Conservation (phyloP, 2,888 invertebrate genomes). For the Pyrocoelia pectoralis region DNA sequence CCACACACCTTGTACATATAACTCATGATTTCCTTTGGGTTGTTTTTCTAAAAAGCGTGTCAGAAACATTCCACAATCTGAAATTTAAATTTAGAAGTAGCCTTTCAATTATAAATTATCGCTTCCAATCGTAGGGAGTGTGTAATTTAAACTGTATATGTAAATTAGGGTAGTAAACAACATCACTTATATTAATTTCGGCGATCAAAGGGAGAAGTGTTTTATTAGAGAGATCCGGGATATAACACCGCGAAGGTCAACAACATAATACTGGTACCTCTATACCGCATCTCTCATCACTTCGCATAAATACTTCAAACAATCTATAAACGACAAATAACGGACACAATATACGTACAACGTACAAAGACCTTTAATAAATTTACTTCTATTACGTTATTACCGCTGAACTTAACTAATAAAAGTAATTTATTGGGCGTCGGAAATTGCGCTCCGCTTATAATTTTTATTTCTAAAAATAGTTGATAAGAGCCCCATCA, state of each 20-base stretch:
- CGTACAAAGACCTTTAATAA: slow-evolving; percentile 13
- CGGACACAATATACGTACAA: neutral
- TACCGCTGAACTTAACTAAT: slow-evolving; percentile 17
- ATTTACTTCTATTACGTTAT: slow-evolving; percentile 17
- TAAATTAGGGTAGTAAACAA: slow-evolving; percentile 34
- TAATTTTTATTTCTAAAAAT: slow-evolving; percentile 17
- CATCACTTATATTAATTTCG: slow-evolving; percentile 36
- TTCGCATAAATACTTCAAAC: slow-evolving; percentile 28
- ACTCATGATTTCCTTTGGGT: no score
- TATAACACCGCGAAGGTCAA: slow-evolving; percentile 27
- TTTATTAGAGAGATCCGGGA: slow-evolving; percentile 38
- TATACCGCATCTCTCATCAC: slow-evolving; percentile 11
- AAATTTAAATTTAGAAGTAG: neutral
- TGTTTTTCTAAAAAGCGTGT: no score
- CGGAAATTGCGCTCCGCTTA: slow-evolving; percentile 14
- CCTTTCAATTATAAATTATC: neutral
- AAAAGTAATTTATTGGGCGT: slow-evolving; percentile 24
- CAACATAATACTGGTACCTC: slow-evolving; percentile 36
- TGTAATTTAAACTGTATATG: slow-evolving; percentile 21
- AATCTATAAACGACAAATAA: slow-evolving; percentile 27
- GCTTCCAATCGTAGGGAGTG: slow-evolving; percentile 11
- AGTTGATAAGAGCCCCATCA: slow-evolving; percentile 15
- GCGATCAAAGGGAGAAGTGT: slow-evolving; percentile 37
- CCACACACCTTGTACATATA: no score
- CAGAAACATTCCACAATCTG: no score